Conservation (phyloP, 2,113 vertebrate genomes). For the Centropus unirufus region DNA sequence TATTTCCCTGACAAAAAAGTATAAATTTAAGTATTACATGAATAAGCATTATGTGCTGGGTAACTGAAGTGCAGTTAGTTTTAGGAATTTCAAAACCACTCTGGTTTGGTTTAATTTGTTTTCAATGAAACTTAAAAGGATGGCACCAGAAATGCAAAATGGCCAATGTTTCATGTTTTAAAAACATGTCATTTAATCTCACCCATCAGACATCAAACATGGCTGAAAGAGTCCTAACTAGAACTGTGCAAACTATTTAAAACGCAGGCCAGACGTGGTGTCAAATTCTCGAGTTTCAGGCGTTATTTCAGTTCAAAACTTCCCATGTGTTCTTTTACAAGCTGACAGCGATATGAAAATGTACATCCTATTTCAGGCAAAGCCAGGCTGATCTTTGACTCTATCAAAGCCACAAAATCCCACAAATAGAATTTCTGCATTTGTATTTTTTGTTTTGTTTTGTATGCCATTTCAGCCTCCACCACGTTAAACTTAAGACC, state of each 20-base stretch:
- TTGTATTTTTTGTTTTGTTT: neutral
- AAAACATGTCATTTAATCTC: constrained; percentile 18
- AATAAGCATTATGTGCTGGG: neutral
- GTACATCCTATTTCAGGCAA: constrained; percentile 7
- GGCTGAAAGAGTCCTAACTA: neutral
- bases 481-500: fast-evolving
- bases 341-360: constrained; percentile 8
- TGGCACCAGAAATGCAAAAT: neutral
- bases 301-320: neutral
- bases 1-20: neutral
- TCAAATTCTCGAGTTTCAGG: neutral
- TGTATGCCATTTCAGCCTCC: neutral
- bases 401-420: neutral
- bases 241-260: constrained; percentile 3
- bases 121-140: neutral
- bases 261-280: neutral
- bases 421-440: neutral
- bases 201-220: neutral
- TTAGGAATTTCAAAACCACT: neutral
- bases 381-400: neutral
- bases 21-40: neutral
- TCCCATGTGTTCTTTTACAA: constrained; percentile 19
- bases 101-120: neutral
- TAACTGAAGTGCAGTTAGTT: neutral
- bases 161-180: neutral